Evolutionary conservation across 2,113 vertebrate genomes (phyloP), one percentile per base, ranked within the genome.

Genomic region (Nicator chloris): DNA sequence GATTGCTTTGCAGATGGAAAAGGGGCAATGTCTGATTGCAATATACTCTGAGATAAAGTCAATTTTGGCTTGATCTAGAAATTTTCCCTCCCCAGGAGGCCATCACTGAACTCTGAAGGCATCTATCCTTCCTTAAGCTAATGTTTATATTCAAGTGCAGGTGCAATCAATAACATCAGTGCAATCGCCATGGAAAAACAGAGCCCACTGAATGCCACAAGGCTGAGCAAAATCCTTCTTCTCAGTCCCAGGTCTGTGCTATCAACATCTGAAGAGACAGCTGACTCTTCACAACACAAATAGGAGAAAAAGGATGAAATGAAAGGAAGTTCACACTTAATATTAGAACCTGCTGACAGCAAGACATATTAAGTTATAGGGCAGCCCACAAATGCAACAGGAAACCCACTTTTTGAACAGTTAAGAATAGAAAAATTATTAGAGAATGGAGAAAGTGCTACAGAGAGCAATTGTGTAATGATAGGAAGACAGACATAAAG

Each of bases 1-100:
- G 90, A 95, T 93, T 95, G 65, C 45, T 92, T 80, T 92, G 79
- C 88, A 94, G 92, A 92, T 93, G 60, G 85, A 92, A 95, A 91
- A 94, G 54, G 56, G 63, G 90, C 68, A 69, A 59, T 37, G 33
- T 51, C 71, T 90, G 75, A 88, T 83, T 93, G 68, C 79, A 66
- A 37, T 85, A 77, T 11, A 40, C 17, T 51, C 75, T 73, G 59
- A 60, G 47, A 95, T 49, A 69, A 85, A 86, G 37, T 78, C 2
- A 72, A 33, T 79, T 88, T 83, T 91, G 66, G 51, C 82, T 70
- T 64, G 33, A 60, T 94, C 54, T 82, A 65, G 75, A 86, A 93
- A 94, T 51, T 53, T 91, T 40, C 37, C 28, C 18, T 83, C 39
- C 54, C n/a, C 51, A 54, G 51, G 39, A 28, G 9, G 35, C 19